Base-by-base conservation (phyloP, 2,113 vertebrate species). In the Sebastes schlegelii region DNA sequence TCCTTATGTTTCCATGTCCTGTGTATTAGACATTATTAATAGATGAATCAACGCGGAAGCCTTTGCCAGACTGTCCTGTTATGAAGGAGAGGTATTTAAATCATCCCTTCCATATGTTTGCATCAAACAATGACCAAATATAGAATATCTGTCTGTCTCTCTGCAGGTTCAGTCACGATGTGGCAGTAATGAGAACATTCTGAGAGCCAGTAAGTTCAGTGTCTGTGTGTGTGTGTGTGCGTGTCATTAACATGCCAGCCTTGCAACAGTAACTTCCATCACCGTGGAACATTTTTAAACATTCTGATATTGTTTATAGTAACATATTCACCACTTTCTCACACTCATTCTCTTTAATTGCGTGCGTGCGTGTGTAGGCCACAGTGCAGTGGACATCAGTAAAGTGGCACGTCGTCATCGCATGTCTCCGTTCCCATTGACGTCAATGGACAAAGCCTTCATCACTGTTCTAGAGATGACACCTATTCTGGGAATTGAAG, bases 381-480 rank as follows among this genome's bases (percentile, higher is more conserved):
- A 99, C 96, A 99, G 98, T 90, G 98, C 98, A n/a, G 98, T 99
- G 58, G 98, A 99, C 94, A 99, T 99, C 92, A 99, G 97, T 79
- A 99, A 99, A 94, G 98, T 99, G 95, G 98, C 98, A 57, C 96
- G 98, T 91, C 97, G 98, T 89, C 98, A 99, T 85, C 98, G 98
- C 86, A 99, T 99, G 97, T 99, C 98, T 89, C 98, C 98, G 5
- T 99, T 99, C 93, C 98, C 98, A 74, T 87, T 99, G 93, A 99
- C 98, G 26, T 99, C 98, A 82, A 99, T 99, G 98, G 98, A 99
- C 96, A 99, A 99, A 95, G 98, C 98, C 93, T 99, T 99, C 94
- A 99, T 99, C 94, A 99, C 98, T 86, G 98, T 99, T 82, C 94
- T 99, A 86, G 98, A 99, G 95, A 99, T 99, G 98, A 98, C 98